phyloP scores from a whole-genome alignment of 2,888 invertebrate species.

The Drosophila maculinotata region DNA sequence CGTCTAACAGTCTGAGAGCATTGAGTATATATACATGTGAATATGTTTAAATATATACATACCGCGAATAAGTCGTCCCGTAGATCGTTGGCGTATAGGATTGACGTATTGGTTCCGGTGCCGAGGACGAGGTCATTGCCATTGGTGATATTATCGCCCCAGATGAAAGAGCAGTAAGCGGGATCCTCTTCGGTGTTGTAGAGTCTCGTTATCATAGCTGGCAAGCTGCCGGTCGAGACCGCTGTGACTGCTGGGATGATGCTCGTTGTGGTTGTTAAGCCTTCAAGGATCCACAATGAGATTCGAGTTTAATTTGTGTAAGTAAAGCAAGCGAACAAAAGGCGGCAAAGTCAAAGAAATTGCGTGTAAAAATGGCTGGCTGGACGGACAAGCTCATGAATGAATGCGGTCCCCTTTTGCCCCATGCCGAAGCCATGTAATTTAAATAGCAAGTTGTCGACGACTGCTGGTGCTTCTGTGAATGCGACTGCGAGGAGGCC shows the following conservation, averaged over 20 bases:
- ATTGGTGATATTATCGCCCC: slow-evolving; percentile 79
- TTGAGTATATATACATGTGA: not conserved
- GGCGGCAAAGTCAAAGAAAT: slow-evolving; percentile 44
- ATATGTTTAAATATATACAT: slow-evolving; percentile 37
- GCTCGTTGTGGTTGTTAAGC: slow-evolving; percentile 13
- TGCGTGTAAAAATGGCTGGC: slow-evolving; percentile 51
- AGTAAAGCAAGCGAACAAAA: slow-evolving; percentile 41
- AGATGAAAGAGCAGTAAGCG: slow-evolving; percentile 83
- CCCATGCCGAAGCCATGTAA: slow-evolving; percentile 34
- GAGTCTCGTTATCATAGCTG: slow-evolving; percentile 83
- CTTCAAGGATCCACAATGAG: slow-evolving; percentile 44
- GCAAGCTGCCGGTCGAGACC: no score
- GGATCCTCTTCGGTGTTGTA: slow-evolving; percentile 84
- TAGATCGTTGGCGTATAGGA: slow-evolving; percentile 55
- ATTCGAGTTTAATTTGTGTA: slow-evolving; percentile 65
- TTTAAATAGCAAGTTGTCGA: slow-evolving; percentile 52
- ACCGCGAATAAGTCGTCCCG: slow-evolving; percentile 76
- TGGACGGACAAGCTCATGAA: slow-evolving; percentile 36
- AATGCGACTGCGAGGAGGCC: not conserved
- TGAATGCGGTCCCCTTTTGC: slow-evolving; percentile 34
- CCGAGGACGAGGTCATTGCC: slow-evolving; percentile 35
- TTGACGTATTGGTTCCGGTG: slow-evolving; percentile 20
- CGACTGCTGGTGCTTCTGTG: not conserved
- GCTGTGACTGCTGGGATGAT: slow-evolving; percentile 14
- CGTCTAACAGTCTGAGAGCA: not conserved